These are phyloP conservation scores for Lottia gigantea DNA, from an alignment of 2,888 invertebrate genomes.

Conservation along the genomic window DNA sequence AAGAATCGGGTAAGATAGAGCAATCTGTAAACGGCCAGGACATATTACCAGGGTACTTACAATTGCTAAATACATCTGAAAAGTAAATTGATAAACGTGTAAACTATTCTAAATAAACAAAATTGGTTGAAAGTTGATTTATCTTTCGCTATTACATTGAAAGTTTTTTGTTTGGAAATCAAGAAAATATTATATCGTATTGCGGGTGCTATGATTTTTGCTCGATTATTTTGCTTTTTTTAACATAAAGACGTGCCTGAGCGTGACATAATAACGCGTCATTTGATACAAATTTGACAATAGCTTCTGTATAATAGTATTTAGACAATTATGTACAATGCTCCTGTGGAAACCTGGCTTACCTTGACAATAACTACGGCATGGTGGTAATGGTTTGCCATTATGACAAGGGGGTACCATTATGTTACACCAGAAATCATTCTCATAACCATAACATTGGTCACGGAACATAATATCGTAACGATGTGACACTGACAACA, in stretches of 20 bases:
- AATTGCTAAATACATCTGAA: conserved; percentile 33
- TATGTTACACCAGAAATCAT: conserved; percentile 49
- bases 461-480: conserved; percentile 30
- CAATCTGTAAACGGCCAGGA: conserved; percentile 38
- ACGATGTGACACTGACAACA: conserved; percentile 25
- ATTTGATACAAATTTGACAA: no score
- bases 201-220: no score
- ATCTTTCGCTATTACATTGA: no score
- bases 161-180: no score
- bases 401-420: conserved; percentile 44
- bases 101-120: no score
- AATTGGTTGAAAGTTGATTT: no score
- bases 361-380: conserved; percentile 47
- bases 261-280: no score
- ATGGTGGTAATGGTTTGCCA: conserved; percentile 43
- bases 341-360: not conserved
- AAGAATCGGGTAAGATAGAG: conserved; percentile 45
- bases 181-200: no score
- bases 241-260: no score
- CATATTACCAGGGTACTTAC: conserved; percentile 26
- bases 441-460: conserved; percentile 35
- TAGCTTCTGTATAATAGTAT: not conserved
- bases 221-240: no score
- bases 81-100: not conserved
- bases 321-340: not conserved